Evolutionary conservation across 2,797 vertebrate genomes (phyloP).

Genomic region (Anableps anableps): DNA sequence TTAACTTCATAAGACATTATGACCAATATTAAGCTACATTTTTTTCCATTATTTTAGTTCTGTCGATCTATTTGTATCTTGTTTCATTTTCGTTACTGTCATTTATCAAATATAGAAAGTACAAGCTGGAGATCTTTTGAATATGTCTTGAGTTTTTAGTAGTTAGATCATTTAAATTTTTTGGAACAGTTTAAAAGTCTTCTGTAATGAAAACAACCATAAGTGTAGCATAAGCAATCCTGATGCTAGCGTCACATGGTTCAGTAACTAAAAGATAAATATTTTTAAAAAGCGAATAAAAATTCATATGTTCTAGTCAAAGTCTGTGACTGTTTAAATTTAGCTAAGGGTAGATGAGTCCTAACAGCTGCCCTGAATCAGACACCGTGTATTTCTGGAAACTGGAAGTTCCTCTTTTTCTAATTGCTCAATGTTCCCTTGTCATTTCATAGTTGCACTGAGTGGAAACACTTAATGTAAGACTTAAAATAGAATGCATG

Average conservation of each 20-base stretch:
- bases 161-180: neutral
- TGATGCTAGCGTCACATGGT: neutral
- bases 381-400: slow-evolving; percentile 9
- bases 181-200: neutral
- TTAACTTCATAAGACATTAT: neutral
- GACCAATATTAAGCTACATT: neutral
- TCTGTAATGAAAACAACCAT: neutral
- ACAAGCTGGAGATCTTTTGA: neutral
- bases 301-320: neutral
- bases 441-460: neutral
- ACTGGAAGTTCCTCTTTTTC: slow-evolving; percentile 25
- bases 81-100: neutral
- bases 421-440: neutral
- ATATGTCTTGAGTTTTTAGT: neutral
- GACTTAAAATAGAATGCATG: neutral
- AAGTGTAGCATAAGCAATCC: neutral
- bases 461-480: neutral
- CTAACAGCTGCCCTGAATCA: slow-evolving; percentile 17
- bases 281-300: neutral
- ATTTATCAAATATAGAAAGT: neutral
- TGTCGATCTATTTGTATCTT: neutral
- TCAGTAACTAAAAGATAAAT: neutral
- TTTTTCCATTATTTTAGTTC: neutral
- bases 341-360: neutral
- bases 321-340: neutral